Base-by-base conservation (phyloP, 2,888 invertebrate species). In the Morpho helenor region DNA sequence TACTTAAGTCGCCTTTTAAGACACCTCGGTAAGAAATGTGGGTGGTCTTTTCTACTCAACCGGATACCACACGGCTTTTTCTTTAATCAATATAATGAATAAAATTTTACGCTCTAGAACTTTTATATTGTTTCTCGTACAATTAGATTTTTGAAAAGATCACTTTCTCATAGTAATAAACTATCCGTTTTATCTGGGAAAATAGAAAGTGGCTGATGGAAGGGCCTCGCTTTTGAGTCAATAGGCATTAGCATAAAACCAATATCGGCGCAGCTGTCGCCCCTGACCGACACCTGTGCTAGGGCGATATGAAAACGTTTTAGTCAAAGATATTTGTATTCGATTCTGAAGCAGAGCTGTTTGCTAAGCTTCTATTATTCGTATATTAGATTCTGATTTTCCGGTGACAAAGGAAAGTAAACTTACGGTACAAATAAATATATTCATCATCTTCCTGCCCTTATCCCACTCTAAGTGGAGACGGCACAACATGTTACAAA, bases 211-310 rank as follows among this genome's bases (percentile, higher is more conserved):
- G 31, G 31, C 55, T 60, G 59, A 54, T 42, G 59, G 45, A 10
- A 43, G 52, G 40, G 52, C 40, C 52, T 52, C 61, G 63, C 59
- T 64, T 63, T 68, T 64, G 68, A 78, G 78, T 82, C 81, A 80
- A 82, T 79, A 79, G 66, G 66, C 61, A 86, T 88, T 88, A 84
- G 79, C 87, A 87, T 88, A 87, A 87, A 88, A 77, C 79, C 82
- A 87, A 88, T 87, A 88, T 83, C 77, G 73, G 60, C 57, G 67
- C 72, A 63, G 60, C 63, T 66, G 65, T 59, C 71, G 64, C 56
- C 62, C 54, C 59, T 55, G 56, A 67, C 60, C 72, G 69, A 72
- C 79, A 83, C 81, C 84, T 84, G 82, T 70, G 72, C 7, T 42
- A 44, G 57, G 44, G 57, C 23, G 31, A 46, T 41, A 49, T 42